A percentile compares a stretch with the other conserved stretches of the same genome.
phyloP scores from a whole-genome alignment of 2,888 invertebrate genomes.

The Trichacis sp. region DNA sequence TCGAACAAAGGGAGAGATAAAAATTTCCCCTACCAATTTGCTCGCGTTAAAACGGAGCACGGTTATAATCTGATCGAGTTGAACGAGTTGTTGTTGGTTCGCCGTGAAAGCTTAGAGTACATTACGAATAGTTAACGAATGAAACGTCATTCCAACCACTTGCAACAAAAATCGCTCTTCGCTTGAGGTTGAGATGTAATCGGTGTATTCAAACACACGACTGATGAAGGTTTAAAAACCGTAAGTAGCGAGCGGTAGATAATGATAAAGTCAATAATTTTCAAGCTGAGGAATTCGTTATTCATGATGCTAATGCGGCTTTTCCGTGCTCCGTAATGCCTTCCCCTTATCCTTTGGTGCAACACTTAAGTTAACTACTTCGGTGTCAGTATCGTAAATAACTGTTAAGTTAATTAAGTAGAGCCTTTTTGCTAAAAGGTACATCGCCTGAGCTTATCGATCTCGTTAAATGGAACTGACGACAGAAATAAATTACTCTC shows the following conservation, averaged over 20 bases:
- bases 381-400: conserved; percentile 46
- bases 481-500: conserved; percentile 41
- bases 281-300: background rate
- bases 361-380: conserved; percentile 33
- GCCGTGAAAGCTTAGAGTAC: background rate
- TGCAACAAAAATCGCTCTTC: background rate
- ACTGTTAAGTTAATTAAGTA: conserved; percentile 48
- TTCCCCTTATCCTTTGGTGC: conserved; percentile 28
- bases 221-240: background rate
- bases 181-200: background rate
- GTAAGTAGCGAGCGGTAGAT: background rate
- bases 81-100: background rate
- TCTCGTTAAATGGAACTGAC: conserved; percentile 28
- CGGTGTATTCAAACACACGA: background rate
- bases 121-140: background rate
- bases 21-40: background rate
- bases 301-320: conserved; percentile 10
- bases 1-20: background rate
- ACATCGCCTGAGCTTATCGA: conserved; percentile 37
- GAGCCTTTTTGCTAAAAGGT: conserved; percentile 42
- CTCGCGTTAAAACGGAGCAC: background rate
- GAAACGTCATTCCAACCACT: background rate
- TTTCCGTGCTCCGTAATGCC: conserved; percentile 4
- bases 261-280: background rate
- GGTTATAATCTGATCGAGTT: background rate